Evolutionary conservation across 2,797 vertebrate genomes (phyloP).

Genomic region (Thaleichthys pacificus): DNA sequence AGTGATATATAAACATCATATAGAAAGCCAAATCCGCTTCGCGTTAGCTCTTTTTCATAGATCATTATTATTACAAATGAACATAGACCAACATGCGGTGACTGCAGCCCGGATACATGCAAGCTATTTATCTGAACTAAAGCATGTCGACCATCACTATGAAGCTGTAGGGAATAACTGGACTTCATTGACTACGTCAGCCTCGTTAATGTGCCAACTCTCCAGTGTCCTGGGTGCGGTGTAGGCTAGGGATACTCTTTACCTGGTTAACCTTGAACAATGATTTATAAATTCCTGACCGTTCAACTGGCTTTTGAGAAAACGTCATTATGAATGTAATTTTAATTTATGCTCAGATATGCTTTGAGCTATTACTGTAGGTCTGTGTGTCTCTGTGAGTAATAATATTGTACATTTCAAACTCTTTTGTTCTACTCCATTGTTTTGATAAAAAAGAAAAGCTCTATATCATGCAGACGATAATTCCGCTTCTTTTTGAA

Average conservation of each 20-base stretch:
- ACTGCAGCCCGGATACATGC: not conserved
- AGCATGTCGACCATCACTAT: too few relatives aligned
- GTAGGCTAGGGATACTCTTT: not conserved
- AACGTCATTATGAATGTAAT: too few relatives aligned
- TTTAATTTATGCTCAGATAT: too few relatives aligned
- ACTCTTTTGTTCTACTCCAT: too few relatives aligned
- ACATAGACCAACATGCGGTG: not conserved
- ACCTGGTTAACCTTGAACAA: too few relatives aligned
- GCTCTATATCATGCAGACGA: not conserved
- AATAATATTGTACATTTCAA: too few relatives aligned
- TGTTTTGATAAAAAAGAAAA: too few relatives aligned
- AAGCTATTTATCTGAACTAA: too few relatives aligned
- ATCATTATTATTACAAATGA: not conserved
- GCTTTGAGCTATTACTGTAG: too few relatives aligned
- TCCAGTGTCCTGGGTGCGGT: not conserved
- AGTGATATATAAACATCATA: conserved; percentile 33
- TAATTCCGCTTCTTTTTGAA: not conserved
- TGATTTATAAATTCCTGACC: too few relatives aligned
- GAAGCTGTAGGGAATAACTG: not conserved
- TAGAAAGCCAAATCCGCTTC: conserved; percentile 18
- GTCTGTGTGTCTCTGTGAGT: too few relatives aligned
- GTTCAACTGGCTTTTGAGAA: too few relatives aligned
- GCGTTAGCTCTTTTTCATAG: not conserved
- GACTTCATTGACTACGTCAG: not conserved
- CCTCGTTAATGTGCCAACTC: not conserved